Evolutionary conservation across 2,888 invertebrate genomes (phyloP).

Genomic region (Aporophyla nigra): DNA sequence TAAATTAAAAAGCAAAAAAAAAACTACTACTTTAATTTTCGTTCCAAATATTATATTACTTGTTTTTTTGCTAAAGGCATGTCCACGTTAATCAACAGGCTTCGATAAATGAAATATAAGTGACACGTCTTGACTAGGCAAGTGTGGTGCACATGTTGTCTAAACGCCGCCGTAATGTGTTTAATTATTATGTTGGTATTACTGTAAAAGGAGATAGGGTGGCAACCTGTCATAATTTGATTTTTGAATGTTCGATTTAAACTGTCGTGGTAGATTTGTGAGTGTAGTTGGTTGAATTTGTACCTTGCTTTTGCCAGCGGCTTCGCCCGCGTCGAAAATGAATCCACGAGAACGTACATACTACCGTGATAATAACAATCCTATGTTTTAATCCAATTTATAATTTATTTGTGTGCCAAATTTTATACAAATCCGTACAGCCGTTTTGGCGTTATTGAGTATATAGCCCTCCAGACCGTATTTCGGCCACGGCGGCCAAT

Average conservation of each 20-base stretch:
- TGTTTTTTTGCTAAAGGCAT: constrained; percentile 1
- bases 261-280: neutral
- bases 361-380: too few species aligned
- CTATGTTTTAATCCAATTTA: too few species aligned
- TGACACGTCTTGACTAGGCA: constrained; percentile 69
- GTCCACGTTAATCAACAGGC: constrained; percentile 39
- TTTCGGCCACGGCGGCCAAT: too few species aligned
- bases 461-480: too few species aligned
- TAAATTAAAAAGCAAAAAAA: neutral
- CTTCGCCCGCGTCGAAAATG: too few species aligned
- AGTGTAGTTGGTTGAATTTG: neutral
- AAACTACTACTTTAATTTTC: neutral
- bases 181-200: constrained; percentile 62
- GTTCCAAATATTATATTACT: neutral
- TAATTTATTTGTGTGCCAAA: too few species aligned
- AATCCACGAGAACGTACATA: too few species aligned
- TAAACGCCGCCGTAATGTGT: constrained; percentile 55
- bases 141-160: constrained; percentile 75
- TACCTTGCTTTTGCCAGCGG: too few species aligned
- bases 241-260: constrained; percentile 26
- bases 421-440: too few species aligned
- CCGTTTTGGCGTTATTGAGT: too few species aligned
- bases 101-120: constrained; percentile 74
- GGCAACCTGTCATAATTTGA: constrained; percentile 48
- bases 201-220: constrained; percentile 25